Evolutionary conservation across 2,113 vertebrate genomes (phyloP).

Genomic region (Lepus americanus): DNA sequence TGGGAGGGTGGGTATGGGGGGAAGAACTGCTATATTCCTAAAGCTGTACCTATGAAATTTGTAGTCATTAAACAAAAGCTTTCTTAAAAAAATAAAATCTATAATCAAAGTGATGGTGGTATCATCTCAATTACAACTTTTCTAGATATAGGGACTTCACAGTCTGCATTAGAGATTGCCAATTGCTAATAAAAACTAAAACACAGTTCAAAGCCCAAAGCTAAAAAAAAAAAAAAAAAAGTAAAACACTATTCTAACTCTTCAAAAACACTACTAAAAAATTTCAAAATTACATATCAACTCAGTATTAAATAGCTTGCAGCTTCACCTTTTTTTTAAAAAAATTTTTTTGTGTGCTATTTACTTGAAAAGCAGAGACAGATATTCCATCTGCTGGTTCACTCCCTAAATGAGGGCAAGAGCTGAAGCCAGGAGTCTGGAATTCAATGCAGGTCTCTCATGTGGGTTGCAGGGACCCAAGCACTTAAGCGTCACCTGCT

Average conservation of each 20-base stretch:
- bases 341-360: too few species aligned
- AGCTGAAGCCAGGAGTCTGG: too few species aligned
- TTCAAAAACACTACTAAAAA: constrained; percentile 60
- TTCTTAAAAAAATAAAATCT: neutral
- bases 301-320: constrained; percentile 14
- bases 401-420: too few species aligned
- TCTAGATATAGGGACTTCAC: neutral
- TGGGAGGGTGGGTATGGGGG: too few species aligned
- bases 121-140: constrained; percentile 45
- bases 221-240: constrained; percentile 55
- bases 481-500: too few species aligned
- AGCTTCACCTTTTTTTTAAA: neutral
- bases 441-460: too few species aligned
- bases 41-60: too few species aligned
- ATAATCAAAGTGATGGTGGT: constrained; percentile 11
- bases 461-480: too few species aligned
- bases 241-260: neutral
- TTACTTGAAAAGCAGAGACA: too few species aligned
- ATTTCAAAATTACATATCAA: constrained; percentile 20
- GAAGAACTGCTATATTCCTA: too few species aligned
- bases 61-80: too few species aligned
- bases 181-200: constrained; percentile 43
- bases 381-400: too few species aligned
- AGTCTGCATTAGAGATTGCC: neutral
- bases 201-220: constrained; percentile 42